Evolutionary conservation across 2,888 invertebrate genomes (phyloP).

Genomic region (Fabriciana adippe): DNA sequence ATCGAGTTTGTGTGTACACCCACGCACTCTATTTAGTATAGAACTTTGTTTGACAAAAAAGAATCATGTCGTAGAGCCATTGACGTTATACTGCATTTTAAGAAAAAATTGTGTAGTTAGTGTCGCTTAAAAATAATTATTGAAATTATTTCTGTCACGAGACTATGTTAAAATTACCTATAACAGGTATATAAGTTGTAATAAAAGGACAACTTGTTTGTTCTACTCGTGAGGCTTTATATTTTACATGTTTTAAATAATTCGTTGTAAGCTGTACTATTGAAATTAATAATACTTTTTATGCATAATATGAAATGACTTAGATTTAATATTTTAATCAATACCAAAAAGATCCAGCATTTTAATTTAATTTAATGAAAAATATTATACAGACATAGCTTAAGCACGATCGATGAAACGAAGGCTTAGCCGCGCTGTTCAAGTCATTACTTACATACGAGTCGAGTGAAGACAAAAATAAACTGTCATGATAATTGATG

Average conservation of each 20-base stretch:
- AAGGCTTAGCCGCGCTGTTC: constrained; percentile 38
- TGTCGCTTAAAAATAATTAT: no score
- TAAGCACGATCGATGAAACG: constrained; percentile 27
- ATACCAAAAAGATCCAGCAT: no score
- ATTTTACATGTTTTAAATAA: constrained; percentile 2
- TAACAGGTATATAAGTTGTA: no score
- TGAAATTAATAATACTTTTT: no score
- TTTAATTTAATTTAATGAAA: background rate
- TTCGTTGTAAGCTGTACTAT: background rate
- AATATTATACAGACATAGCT: constrained; percentile 26
- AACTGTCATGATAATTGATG: constrained; percentile 65
- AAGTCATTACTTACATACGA: constrained; percentile 48
- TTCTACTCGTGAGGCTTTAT: no score
- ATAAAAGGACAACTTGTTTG: no score
- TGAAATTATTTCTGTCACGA: no score
- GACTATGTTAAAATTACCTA: no score
- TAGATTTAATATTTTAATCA: no score
- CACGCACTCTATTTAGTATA: constrained; percentile 27
- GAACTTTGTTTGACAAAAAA: constrained; percentile 11
- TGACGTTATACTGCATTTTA: no score
- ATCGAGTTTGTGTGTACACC: constrained; percentile 24
- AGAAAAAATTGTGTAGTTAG: no score
- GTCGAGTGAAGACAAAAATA: constrained; percentile 48
- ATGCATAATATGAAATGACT: no score
- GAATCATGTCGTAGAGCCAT: background rate